These are phyloP conservation scores for Helogale parvula DNA, from an alignment of 2,113 vertebrate species.

Conservation along the genomic window DNA sequence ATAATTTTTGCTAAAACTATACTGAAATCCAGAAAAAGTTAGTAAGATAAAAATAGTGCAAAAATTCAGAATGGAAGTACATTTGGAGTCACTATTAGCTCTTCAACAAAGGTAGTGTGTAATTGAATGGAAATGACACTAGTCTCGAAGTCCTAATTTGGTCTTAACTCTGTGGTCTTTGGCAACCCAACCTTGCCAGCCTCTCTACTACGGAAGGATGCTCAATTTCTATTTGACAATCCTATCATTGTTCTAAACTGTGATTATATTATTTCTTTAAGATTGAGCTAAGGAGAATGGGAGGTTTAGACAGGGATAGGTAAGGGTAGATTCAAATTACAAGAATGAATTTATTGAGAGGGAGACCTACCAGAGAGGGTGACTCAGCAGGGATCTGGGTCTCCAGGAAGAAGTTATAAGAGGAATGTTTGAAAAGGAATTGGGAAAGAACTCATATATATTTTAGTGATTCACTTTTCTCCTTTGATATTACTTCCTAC, in stretches of 20 bases:
- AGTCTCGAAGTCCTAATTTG: neutral
- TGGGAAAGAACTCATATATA: neutral
- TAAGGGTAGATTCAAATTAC: neutral
- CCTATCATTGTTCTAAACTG: neutral
- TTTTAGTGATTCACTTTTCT: neutral
- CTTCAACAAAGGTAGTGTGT: neutral
- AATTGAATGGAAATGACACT: neutral
- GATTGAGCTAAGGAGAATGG: neutral
- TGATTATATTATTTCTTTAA: neutral
- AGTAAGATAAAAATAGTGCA: neutral
- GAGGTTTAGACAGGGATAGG: neutral
- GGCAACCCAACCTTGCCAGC: neutral
- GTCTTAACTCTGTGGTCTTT: neutral
- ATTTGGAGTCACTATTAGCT: neutral
- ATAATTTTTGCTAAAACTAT: neutral
- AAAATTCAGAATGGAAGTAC: neutral
- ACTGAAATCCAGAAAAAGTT: neutral
- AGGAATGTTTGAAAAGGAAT: neutral
- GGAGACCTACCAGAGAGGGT: neutral
- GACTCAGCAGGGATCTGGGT: neutral
- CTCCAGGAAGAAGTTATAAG: neutral
- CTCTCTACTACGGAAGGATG: neutral
- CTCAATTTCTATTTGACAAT: neutral
- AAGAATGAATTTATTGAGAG: neutral
- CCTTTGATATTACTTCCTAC: neutral